These are phyloP conservation scores for Barnardius zonarius DNA, from an alignment of 2,113 vertebrate species.

Conservation along the genomic window DNA sequence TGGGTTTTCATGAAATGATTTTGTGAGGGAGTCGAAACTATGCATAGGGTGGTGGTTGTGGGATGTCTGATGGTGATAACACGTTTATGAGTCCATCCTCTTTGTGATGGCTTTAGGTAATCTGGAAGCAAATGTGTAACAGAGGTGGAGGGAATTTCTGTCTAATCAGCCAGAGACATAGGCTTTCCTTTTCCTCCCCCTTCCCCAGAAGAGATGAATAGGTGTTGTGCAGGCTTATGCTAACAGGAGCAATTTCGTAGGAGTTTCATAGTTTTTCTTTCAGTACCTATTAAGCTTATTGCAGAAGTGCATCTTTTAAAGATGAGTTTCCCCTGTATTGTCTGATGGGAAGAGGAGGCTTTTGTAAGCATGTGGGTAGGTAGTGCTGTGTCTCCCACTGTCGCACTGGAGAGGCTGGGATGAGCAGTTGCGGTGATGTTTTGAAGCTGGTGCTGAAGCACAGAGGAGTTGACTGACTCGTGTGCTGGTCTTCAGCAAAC, in stretches of 20 bases:
- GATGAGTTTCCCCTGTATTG: background rate
- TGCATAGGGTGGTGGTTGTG: background rate
- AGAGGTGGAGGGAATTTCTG: background rate
- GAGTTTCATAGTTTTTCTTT: background rate
- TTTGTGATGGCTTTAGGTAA: background rate
- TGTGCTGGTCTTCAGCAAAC: background rate
- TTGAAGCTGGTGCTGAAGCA: background rate
- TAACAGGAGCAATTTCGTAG: background rate
- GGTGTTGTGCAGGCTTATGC: background rate
- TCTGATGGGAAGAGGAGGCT: background rate
- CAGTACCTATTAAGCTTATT: background rate
- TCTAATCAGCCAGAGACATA: background rate
- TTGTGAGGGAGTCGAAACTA: background rate
- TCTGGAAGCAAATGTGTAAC: background rate
- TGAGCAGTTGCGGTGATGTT: accelerated
- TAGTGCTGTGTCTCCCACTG: background rate
- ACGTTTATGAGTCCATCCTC: background rate
- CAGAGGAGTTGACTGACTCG: background rate
- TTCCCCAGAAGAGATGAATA: background rate
- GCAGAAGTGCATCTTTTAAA: background rate
- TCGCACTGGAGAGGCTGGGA: background rate
- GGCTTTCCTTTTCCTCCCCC: background rate
- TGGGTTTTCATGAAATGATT: background rate
- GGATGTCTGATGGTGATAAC: background rate
- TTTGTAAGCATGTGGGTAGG: background rate